Evolutionary conservation across 1,140 invertebrate genomes (phyloP), one percentile per base, ranked within the genome.

Genomic region (Heterodera schachtii): DNA sequence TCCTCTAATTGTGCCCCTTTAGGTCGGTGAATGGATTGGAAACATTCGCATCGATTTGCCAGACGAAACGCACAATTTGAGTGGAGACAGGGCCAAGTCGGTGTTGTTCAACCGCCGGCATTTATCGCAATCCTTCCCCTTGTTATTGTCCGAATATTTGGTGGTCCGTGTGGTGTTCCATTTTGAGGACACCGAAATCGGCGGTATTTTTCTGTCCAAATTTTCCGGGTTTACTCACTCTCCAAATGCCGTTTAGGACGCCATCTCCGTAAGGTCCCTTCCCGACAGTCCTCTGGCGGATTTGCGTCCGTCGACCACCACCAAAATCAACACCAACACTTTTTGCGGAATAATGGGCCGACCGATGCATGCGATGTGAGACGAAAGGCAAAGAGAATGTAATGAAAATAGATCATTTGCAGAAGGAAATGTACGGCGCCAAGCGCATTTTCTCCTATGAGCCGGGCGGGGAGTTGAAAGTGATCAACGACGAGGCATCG

Each of bases 351-450:
- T 16, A 52, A 80, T 43, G 52, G 73, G 5, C n/a, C 73, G 1
- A 57, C 57, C 21, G 73, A 52, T 47, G 75, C 11, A 0, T 19
- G 57, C 4, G 11, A 60, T 60, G 49, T 52, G 0, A 0, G 49
- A 52, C 6, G 11, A 52, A 52, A 52, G 49, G 6, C 49, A 52
- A 71, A 7, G 11, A 1, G 11, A 71, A 7, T 11, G 69, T 7
- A 71, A 43, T 71, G 11, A 71, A 43, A 8, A 52, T 2, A 1
- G 11, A 52, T 8, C 6, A 52, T 52, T 8, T 52, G 3, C 44
- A 82, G 67, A 80, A 82, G 57, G 75, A 80, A 21, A 82, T 82
- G 81, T 80, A 82, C 71, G 81, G 81, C 11, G 70, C 81, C 46
- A 64, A 69, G 8, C 81, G 73, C 47, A 49, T 82, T 16, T 44